These are phyloP conservation scores for Geococcyx californianus DNA, from an alignment of 2,113 vertebrate species.

Conservation along the genomic window DNA sequence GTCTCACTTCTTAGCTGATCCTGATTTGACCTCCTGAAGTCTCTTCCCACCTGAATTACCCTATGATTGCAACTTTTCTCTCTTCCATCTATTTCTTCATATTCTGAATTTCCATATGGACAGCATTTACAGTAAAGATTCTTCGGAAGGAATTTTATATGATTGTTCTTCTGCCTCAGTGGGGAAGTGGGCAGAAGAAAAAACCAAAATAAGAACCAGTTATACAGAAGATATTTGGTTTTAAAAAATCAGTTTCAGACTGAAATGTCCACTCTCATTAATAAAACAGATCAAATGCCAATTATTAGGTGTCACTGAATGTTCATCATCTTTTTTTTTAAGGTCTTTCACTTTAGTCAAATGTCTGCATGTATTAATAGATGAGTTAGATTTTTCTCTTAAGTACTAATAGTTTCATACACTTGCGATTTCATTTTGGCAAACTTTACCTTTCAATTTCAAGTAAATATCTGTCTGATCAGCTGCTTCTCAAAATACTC, in stretches of 20 bases:
- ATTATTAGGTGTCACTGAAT: not conserved
- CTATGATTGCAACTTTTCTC: not conserved
- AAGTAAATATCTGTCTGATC: not conserved
- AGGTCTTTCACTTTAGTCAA: not conserved
- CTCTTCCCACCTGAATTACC: no score
- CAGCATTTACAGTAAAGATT: not conserved
- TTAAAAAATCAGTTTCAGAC: not conserved
- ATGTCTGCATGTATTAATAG: not conserved
- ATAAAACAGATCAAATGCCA: not conserved
- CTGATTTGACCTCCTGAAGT: not conserved
- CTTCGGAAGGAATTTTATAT: not conserved
- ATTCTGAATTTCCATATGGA: not conserved
- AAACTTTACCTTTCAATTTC: not conserved
- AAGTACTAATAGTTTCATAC: no score
- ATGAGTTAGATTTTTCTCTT: not conserved
- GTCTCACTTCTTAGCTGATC: not conserved
- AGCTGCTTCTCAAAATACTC: not conserved
- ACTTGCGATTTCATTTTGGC: not conserved
- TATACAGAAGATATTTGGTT: not conserved
- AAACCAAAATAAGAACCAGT: not conserved
- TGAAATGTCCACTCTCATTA: not conserved
- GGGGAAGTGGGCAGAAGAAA: not conserved
- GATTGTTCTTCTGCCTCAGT: not conserved
- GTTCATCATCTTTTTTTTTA: not conserved
- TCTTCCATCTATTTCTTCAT: not conserved